Conservation (phyloP, 2,888 invertebrate species). For the Villa cingulata region DNA sequence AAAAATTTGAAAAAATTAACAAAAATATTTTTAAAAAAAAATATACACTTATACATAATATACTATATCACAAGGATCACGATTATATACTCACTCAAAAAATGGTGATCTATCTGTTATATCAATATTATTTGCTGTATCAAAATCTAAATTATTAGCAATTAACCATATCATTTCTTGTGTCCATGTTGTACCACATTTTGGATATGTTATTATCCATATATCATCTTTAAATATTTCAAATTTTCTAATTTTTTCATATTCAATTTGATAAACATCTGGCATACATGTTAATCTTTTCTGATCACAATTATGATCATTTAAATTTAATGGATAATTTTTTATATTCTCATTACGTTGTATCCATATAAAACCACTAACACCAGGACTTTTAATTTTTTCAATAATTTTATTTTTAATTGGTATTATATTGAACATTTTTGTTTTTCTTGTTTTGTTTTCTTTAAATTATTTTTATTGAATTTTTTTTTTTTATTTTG, state of each 20-base stretch:
- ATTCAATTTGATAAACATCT: background rate
- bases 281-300: background rate
- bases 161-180: slow-evolving; percentile 32
- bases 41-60: background rate
- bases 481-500: too few species aligned
- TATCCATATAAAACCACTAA: background rate
- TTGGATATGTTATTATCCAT: slow-evolving; percentile 30
- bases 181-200: slow-evolving; percentile 33
- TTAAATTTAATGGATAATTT: too few species aligned
- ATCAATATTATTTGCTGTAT: slow-evolving; percentile 24
- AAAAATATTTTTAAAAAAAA: background rate
- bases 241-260: slow-evolving; percentile 23
- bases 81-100: background rate
- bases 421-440: too few species aligned
- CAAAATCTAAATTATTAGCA: slow-evolving; percentile 26
- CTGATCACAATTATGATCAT: too few species aligned
- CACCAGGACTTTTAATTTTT: background rate
- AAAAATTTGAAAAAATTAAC: background rate
- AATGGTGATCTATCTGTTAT: slow-evolving; percentile 30
- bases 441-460: too few species aligned
- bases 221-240: slow-evolving; percentile 29
- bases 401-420: background rate
- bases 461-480: background rate
- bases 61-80: background rate
- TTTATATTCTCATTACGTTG: background rate